Conservation (phyloP, 2,888 invertebrate species). For the Conistra vaccinii region DNA sequence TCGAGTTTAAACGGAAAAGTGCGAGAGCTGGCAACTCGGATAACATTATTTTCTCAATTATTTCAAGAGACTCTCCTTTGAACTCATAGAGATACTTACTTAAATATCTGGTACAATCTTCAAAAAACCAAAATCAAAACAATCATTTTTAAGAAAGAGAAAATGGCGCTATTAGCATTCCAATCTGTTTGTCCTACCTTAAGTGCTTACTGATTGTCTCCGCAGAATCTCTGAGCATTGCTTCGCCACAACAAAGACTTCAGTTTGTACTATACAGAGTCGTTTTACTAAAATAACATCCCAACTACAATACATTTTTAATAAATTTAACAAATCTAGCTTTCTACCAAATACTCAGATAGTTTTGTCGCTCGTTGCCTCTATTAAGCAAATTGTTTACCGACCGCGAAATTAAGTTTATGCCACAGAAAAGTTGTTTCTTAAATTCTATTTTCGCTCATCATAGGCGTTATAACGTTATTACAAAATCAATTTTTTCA, state of each 20-base stretch:
- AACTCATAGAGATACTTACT: slow-evolving; percentile 18
- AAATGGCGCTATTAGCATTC: slow-evolving; percentile 12
- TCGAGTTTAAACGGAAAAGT: neutral
- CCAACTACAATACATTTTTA: neutral
- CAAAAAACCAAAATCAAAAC: neutral
- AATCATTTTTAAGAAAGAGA: neutral
- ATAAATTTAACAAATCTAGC: too few species aligned
- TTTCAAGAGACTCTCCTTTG: neutral
- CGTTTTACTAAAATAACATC: neutral
- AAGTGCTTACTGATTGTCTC: neutral
- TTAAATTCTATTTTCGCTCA: too few species aligned
- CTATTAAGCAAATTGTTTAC: too few species aligned
- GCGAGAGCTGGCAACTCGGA: neutral
- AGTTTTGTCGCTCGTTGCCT: too few species aligned
- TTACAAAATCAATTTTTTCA: too few species aligned
- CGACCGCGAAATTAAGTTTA: too few species aligned
- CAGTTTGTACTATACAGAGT: neutral
- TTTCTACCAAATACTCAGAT: too few species aligned
- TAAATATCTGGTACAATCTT: neutral
- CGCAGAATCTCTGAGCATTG: neutral
- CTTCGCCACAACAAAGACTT: neutral
- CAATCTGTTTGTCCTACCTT: neutral
- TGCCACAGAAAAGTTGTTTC: too few species aligned
- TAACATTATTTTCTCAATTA: slow-evolving; percentile 15
- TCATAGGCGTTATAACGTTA: too few species aligned